Evolutionary conservation across 2,888 invertebrate species (phyloP), one percentile per base, ranked within the genome.

Genomic region (Drosophila longiperda): DNA sequence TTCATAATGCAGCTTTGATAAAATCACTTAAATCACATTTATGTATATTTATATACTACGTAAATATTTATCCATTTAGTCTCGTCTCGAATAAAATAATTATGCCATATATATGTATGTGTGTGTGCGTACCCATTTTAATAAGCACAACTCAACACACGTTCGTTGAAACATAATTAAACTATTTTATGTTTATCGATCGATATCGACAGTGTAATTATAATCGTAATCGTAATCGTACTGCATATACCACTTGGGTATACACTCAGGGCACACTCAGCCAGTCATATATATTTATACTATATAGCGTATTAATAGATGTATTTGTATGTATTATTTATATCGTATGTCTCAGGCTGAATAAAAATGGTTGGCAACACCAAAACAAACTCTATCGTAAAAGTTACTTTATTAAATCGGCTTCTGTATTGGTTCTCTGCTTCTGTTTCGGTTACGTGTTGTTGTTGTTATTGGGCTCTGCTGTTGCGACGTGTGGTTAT

Each of bases 11-110:
- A 90, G 90, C 83, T 83, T 90, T 88, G 90, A 90, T 90, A 91
- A 91, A 92, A 91, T 91, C 91, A 92, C 91, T 90, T 92, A 89
- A 90, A 91, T 91, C 91, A 91, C 91, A 91, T 89, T 90, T 90
- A 88, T 79, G 73, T 90, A 87, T 83, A 71, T 77, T 64, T 67
- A 65, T 73, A 79, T 79, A 68, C 75, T 90, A 77, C 79, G 75
- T 78, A 87, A 87, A 85, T 80, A 85, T 87, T 82, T 79, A 87
- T 87, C 73, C 65, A 63, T 75, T 80, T 83, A 82, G 77, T 74
- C 59, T 66, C 53, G 55, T 45, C 75, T 49, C 71, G 79, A 71
- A 76, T 83, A 87, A 62, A 81, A 75, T 82, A 78, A 70, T 66
- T 75, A 70, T 81, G 70, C 79, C 45, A 45, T 23, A 45, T 20